Conservation (phyloP, 2,113 vertebrate genomes). For the Arizona elegans region DNA sequence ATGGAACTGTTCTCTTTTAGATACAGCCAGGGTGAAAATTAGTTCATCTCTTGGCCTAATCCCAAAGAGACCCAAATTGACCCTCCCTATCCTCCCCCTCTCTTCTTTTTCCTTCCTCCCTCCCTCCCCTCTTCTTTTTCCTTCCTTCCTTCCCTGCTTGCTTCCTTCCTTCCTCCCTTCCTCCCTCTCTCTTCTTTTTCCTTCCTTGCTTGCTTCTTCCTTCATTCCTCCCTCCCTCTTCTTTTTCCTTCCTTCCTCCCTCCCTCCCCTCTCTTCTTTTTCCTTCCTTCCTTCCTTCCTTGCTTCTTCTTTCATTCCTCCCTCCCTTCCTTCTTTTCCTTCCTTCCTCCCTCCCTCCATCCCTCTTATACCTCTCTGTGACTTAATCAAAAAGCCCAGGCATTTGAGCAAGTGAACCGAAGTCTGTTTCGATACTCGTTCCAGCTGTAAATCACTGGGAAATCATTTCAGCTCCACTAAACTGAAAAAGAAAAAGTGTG, state of each 20-base stretch:
- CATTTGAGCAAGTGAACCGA: not conserved
- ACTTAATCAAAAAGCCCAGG: not conserved
- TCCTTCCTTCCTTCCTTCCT: no score
- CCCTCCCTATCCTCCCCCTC: not conserved
- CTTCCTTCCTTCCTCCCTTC: no score
- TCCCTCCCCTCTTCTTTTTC: accelerated
- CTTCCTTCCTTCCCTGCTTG: no score
- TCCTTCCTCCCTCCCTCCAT: no score
- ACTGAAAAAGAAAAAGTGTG: not conserved
- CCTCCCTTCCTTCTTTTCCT: no score
- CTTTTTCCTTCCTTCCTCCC: no score
- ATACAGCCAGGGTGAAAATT: not conserved
- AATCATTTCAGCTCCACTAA: not conserved
- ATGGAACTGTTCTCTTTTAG: not conserved
- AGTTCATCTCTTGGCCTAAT: not conserved
- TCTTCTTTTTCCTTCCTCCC: no score
- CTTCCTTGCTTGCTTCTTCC: no score
- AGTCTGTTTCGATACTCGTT: not conserved
- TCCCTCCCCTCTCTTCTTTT: no score
- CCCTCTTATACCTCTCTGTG: not conserved
- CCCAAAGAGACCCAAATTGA: not conserved
- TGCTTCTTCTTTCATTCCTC: no score
- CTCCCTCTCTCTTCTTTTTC: no score
- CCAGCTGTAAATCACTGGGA: not conserved
- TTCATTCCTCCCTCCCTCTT: no score